Conservation (phyloP, 2,888 invertebrate species). For the Parochlus steinenii region DNA sequence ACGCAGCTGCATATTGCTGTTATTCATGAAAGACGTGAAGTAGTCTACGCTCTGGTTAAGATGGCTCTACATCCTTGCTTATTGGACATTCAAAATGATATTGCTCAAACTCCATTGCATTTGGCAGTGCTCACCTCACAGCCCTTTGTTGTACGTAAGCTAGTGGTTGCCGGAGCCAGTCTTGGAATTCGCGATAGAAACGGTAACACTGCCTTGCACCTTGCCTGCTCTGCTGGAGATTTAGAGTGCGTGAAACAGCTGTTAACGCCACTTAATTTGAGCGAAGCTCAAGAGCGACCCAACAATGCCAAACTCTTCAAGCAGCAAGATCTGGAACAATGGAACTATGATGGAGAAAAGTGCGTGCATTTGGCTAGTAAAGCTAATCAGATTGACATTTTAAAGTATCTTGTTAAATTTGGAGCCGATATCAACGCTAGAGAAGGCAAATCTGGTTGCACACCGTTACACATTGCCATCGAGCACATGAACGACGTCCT, state of each 20-base stretch:
- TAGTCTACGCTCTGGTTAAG: conserved; percentile 4
- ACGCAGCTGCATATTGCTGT: conserved; percentile 9
- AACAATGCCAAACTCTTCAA: too few relatives aligned
- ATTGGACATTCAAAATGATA: conserved; percentile 2
- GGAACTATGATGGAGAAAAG: conserved; percentile 10
- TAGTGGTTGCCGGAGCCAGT: conserved; percentile 7
- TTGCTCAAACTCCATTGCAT: conserved; percentile 7
- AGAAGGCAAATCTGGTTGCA: conserved; percentile 8
- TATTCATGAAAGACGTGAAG: conserved; percentile 3
- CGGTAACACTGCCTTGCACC: conserved; percentile 7
- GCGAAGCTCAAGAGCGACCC: background rate
- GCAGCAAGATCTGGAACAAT: conserved; percentile 10
- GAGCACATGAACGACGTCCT: conserved; percentile 5
- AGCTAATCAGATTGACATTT: conserved; percentile 2
- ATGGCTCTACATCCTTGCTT: background rate
- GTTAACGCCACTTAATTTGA: background rate
- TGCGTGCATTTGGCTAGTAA: conserved; percentile 7
- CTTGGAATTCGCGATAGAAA: conserved; percentile 6
- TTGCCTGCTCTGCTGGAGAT: conserved; percentile 1
- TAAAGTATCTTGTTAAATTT: conserved; percentile 3
- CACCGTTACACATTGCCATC: conserved; percentile 2
- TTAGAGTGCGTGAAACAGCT: conserved; percentile 3
- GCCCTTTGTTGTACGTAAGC: conserved; percentile 1
- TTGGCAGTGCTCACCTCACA: conserved; percentile 1
- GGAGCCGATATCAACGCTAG: conserved; percentile 10